Evolutionary conservation across 2,797 vertebrate genomes (phyloP).

Genomic region (Sorex maritimensis): DNA sequence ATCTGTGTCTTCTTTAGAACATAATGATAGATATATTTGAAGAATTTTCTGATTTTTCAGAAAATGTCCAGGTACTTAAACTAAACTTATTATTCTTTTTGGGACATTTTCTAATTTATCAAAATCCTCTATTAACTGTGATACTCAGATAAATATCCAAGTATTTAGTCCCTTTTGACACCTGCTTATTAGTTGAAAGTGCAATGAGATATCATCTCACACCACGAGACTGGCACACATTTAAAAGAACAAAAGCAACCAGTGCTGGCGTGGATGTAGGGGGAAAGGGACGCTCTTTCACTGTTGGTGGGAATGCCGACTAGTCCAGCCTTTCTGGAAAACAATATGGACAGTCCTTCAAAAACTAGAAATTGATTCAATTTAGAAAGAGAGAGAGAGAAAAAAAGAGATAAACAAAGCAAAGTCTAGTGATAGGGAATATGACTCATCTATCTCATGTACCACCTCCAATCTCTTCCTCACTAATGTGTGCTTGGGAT

Average conservation of each 20-base stretch:
- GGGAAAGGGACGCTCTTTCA: no score
- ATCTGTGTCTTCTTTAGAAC: background rate
- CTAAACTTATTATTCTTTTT: constrained; percentile 12
- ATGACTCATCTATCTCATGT: background rate
- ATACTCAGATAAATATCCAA: background rate
- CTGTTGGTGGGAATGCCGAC: no score
- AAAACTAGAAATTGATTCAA: no score
- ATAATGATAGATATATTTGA: background rate
- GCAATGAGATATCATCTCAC: no score
- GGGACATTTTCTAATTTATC: constrained; percentile 29
- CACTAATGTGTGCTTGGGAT: background rate
- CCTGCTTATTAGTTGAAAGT: background rate
- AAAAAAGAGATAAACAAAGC: no score
- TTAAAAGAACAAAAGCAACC: no score
- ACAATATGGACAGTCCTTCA: no score
- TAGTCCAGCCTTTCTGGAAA: no score
- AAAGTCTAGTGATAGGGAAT: background rate
- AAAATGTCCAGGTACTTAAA: background rate
- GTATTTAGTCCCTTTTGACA: background rate
- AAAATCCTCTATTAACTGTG: constrained; percentile 1
- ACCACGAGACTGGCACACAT: no score
- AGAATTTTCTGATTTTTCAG: constrained; percentile 28
- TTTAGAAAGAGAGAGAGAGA: no score
- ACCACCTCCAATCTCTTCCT: background rate
- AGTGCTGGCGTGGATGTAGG: no score